Base-by-base conservation (phyloP, 2,113 vertebrate genomes). In the Phrynosoma blainvillii region DNA sequence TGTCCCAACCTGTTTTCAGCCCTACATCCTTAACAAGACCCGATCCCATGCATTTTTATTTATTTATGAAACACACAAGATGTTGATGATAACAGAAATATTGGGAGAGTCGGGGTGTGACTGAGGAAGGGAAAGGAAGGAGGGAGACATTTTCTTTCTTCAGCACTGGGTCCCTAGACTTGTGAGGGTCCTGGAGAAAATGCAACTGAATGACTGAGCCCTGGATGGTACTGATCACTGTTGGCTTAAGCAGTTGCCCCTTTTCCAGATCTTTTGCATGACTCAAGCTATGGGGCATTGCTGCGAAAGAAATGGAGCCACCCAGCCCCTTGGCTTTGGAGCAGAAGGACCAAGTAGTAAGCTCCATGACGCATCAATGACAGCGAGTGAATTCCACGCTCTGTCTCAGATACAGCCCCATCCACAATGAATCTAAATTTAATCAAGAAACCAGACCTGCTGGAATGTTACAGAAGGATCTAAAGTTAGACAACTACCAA, bases 351-450 rank as follows among this genome's bases (percentile, higher is more conserved):
- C 91, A 89, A 85, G 30, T 8, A 25, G 88, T 90, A 68, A 82
- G 66, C 85, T 36, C 85, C 80, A 81, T 92, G 94, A 95, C 91
- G 87, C 88, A 84, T 89, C 90, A 13, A 65, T 90, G 87, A 47
- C 23, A 32, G 42, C 9, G 1, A 42, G 71, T 4, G 27, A 16
- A 82, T 82, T 62, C 91, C 74, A 12, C n/a, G 12, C 56, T 59
- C 85, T 16, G 27, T 1, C 16, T 84, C 62, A 90, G 87, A 77
- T 36, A 90, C 65, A 89, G 76, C 86, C 89, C 59, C 88, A 84
- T 93, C 91, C 91, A 93, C 92, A 70, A 54, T 94, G 87, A 89
- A 70, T 32, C 96, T 97, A 97, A 96, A 96, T 97, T 96, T 97
- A 97, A 94, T 93, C 89, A 88, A 89, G 62, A 95, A 96, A 95